Evolutionary conservation across 1,140 invertebrate genomes (phyloP).

Genomic region (Armadillidium nasatum): DNA sequence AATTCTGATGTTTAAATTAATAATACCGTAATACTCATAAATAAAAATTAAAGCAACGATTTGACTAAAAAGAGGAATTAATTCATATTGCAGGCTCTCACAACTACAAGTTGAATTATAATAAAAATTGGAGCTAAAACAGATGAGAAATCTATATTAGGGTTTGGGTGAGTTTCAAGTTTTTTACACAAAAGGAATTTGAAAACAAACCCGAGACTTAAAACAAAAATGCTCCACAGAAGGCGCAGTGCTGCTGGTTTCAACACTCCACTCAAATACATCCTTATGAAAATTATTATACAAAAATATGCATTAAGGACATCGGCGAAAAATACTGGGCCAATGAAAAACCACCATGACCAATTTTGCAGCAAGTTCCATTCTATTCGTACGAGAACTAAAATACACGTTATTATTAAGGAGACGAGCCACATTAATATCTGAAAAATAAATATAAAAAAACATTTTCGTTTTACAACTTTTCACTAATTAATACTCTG

Average conservation of each 20-base stretch:
- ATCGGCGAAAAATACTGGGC: conserved; percentile 84
- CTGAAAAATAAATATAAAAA: conserved; percentile 64
- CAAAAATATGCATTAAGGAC: conserved; percentile 90
- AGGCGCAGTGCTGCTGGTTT: conserved; percentile 71
- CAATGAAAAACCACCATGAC: conserved; percentile 73
- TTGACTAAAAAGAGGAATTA: neutral
- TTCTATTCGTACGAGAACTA: conserved; percentile 64
- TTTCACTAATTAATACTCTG: no score
- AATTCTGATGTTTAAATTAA: no score
- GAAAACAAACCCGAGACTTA: conserved; percentile 81
- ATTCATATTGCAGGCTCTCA: conserved; percentile 66
- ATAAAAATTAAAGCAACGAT: no score
- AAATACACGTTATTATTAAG: conserved; percentile 73
- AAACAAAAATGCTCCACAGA: conserved; percentile 76
- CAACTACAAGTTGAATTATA: conserved; percentile 78
- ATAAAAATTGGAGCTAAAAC: conserved; percentile 88
- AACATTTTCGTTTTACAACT: no score
- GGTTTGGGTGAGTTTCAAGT: conserved; percentile 66
- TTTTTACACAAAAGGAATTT: conserved; percentile 88
- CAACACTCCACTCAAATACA: conserved; percentile 73
- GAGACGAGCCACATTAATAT: conserved; percentile 82
- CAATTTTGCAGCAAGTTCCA: conserved; percentile 49
- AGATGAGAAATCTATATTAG: conserved; percentile 75
- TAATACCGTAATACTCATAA: no score
- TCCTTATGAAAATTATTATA: conserved; percentile 86